Percentiles rank a stretch among this genome's conserved stretches.
Conservation (phyloP, 1,140 invertebrate species). For the Caenorhabditis latens region DNA sequence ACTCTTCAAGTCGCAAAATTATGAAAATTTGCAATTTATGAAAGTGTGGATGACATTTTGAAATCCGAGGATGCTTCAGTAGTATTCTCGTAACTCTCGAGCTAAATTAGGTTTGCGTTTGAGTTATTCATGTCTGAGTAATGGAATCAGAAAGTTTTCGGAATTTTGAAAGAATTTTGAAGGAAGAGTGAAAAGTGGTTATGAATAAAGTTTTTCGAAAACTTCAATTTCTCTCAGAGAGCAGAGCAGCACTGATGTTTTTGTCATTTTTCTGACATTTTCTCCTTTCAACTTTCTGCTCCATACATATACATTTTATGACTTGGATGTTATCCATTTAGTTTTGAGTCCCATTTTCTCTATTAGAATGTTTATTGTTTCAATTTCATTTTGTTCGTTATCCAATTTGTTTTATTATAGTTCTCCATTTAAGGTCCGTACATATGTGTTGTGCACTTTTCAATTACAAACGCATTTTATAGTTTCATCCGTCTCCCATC, state of each 20-base stretch:
- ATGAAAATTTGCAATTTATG: neutral
- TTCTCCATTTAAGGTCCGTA: too few relatives aligned
- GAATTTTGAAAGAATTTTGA: constrained; percentile 50
- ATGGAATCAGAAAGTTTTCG: constrained; percentile 51
- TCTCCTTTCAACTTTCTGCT: neutral
- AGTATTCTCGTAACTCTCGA: neutral
- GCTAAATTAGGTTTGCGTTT: neutral
- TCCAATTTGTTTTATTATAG: too few relatives aligned
- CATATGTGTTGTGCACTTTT: constrained; percentile 31
- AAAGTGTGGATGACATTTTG: neutral
- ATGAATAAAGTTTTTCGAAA: constrained; percentile 16
- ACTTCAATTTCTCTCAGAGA: neutral
- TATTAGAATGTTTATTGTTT: neutral
- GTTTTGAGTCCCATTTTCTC: too few relatives aligned
- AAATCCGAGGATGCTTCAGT: neutral
- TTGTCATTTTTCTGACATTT: constrained; percentile 42
- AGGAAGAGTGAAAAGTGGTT: constrained; percentile 12
- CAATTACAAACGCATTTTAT: constrained; percentile 18
- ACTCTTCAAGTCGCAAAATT: neutral
- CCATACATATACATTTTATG: too few relatives aligned
- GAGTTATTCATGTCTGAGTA: constrained; percentile 37
- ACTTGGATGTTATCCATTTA: too few relatives aligned
- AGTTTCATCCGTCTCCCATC: neutral
- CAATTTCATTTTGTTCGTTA: neutral
- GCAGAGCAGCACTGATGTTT: constrained; percentile 2